Evolutionary conservation across 2,113 vertebrate genomes (phyloP).

Genomic region (Carassius auratus): DNA sequence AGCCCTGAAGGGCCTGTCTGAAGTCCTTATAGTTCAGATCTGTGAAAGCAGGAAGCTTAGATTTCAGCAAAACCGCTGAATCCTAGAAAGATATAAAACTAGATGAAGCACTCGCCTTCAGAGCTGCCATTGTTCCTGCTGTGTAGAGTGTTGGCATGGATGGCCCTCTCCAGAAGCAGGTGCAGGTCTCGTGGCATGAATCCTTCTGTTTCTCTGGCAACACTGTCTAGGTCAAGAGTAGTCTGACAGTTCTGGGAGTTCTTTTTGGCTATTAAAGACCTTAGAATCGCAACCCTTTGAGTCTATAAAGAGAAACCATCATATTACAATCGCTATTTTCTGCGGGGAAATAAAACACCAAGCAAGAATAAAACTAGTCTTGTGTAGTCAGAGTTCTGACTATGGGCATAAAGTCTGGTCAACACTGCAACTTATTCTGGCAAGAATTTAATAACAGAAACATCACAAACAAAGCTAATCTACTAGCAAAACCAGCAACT

Average conservation of each 20-base stretch:
- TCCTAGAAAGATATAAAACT: not conserved
- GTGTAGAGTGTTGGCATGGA: conserved; percentile 78
- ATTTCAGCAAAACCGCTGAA: conserved; percentile 5
- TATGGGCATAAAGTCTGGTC: not conserved
- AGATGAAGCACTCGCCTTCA: conserved; percentile 64
- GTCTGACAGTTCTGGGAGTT: conserved; percentile 64
- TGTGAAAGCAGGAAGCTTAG: conserved; percentile 55
- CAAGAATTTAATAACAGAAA: not conserved
- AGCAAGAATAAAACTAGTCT: not conserved
- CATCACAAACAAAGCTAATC: not conserved
- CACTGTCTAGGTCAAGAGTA: conserved; percentile 76
- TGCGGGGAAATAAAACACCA: not conserved
- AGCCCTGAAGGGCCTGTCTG: conserved; percentile 82
- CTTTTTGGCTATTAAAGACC: conserved; percentile 78
- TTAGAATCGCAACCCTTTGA: conserved; percentile 85
- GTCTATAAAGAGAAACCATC: conserved; percentile 69
- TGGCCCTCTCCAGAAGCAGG: conserved; percentile 86
- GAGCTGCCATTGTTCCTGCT: conserved; percentile 53
- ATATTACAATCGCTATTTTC: not conserved
- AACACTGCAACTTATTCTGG: not conserved
- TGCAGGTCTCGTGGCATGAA: conserved; percentile 87
- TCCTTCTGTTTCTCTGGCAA: conserved; percentile 89
- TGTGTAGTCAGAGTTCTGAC: not conserved
- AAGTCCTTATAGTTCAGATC: conserved; percentile 85
- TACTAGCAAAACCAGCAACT: not conserved